phyloP scores from a whole-genome alignment of 1,140 invertebrate species.

The Drosophila tani region DNA sequence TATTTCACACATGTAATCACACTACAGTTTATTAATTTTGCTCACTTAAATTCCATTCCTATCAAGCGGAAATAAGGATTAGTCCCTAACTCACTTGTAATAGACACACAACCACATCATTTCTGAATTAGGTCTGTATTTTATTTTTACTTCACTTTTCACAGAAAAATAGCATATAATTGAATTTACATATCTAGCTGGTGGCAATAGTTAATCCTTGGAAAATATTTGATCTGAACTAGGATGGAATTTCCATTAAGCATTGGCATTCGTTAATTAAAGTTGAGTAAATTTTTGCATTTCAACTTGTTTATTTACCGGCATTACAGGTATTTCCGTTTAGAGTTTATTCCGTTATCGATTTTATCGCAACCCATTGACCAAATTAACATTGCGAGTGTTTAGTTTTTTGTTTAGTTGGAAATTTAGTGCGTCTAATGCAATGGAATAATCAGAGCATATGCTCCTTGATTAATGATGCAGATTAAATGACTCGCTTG shows the following conservation, averaged over 20 bases:
- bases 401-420: conserved; percentile 12
- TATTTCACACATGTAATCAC: conserved; percentile 12
- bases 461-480: conserved; percentile 71
- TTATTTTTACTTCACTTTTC: not conserved
- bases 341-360: conserved; percentile 51
- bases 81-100: not conserved
- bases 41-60: not conserved
- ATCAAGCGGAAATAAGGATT: conserved; percentile 1
- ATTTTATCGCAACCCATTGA: conserved; percentile 48
- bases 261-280: conserved; percentile 43
- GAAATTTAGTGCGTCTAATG: conserved; percentile 55
- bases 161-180: not conserved
- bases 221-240: no score
- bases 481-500: conserved; percentile 65
- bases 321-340: conserved; percentile 52
- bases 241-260: conserved; percentile 7
- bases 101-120: not conserved
- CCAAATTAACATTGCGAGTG: conserved; percentile 44
- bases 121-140: not conserved
- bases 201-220: no score
- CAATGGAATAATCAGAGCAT: conserved; percentile 61
- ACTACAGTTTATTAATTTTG: not conserved
- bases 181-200: not conserved
- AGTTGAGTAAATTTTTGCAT: conserved; percentile 47
- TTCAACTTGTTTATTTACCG: conserved; percentile 48